Percentiles rank a stretch among this genome's conserved stretches.
These are phyloP conservation scores for Anas bahamensis DNA, from an alignment of 2,797 vertebrate species.

Conservation along the genomic window DNA sequence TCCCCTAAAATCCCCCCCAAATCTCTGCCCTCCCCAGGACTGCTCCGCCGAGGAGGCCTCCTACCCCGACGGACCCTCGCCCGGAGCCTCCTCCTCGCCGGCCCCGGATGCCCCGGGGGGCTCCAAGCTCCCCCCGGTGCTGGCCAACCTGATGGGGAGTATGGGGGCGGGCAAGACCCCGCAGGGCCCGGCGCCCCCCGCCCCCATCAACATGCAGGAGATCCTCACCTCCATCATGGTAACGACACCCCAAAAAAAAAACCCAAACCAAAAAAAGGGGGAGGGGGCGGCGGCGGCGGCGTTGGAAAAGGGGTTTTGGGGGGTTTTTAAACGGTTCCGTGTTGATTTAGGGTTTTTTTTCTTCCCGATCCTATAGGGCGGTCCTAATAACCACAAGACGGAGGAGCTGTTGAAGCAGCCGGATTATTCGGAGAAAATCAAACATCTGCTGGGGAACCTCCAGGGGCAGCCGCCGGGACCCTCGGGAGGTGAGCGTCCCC, in stretches of 20 bases:
- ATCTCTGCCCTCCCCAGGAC: slow-evolving; percentile 79
- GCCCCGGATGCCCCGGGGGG: slow-evolving; percentile 79
- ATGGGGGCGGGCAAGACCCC: slow-evolving; percentile 80
- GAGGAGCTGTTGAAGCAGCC: too few relatives aligned
- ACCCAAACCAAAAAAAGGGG: too few relatives aligned
- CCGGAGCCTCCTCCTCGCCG: slow-evolving; percentile 45
- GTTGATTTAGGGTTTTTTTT: too few relatives aligned
- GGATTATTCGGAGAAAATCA: too few relatives aligned
- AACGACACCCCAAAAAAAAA: background rate
- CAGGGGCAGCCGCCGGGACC: too few relatives aligned
- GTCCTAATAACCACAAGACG: too few relatives aligned
- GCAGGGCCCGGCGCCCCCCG: slow-evolving; percentile 70
- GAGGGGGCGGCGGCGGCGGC: too few relatives aligned
- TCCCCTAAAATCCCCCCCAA: background rate
- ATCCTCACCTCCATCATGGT: slow-evolving; percentile 96
- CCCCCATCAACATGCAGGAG: slow-evolving; percentile 91
- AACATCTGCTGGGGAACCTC: too few relatives aligned
- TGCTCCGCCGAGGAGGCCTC: slow-evolving; percentile 83
- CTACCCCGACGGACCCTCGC: slow-evolving; percentile 85
- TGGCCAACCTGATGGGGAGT: slow-evolving; percentile 94
- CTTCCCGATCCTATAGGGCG: too few relatives aligned
- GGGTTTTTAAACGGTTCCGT: too few relatives aligned
- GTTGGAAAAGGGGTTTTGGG: too few relatives aligned
- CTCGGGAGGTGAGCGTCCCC: too few relatives aligned
- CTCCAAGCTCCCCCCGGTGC: slow-evolving; percentile 90